Base-by-base conservation (phyloP, 2,113 vertebrate species). In the Pluvianellus socialis region DNA sequence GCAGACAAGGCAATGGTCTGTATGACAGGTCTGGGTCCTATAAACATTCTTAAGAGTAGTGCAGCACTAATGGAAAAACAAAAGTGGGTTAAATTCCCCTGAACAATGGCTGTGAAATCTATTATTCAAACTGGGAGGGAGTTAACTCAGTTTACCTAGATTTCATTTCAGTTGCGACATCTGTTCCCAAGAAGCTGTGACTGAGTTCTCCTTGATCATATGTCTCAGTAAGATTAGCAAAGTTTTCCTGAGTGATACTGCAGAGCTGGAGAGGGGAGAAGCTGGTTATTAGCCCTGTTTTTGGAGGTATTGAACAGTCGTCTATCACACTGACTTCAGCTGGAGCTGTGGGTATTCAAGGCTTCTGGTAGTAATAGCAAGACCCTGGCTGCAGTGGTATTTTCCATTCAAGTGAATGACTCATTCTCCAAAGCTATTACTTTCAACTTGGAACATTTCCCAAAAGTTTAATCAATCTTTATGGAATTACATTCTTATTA, bases 401-500 rank as follows among this genome's bases (percentile, higher is more conserved):
- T 87, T 90, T 66, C 24, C n/a, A 33, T n/a, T 76, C 58, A 73
- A 59, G 10, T 65, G n/a, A 73, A 77, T 26, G 55, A 27, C 56
- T 91, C 14, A 19, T 81, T 68, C 71, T 72, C 35, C 9, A 67
- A 72, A 76, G 38, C 8, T 72, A 67, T 56, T 66, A 45, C 50
- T 66, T 90, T 76, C 77, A 65, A 22, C 19, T 10, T 89, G 68
- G 61, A 94, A 35, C 77, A 72, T 65, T 91, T 91, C 56, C 76
- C 73, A 33, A 92, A 95, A 84, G 19, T 71, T 79, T 44, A 72
- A 83, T 84, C 76, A 63, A 81, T 91, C 61, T 84, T 89, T 89
- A 79, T 84, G 33, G 52, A 75, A 86, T 91, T 92, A 91, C 12
- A 40, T 52, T 88, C 92, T 92, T 89, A 71, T 77, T 89, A 80